Conservation (phyloP, 2,797 vertebrate species). For the Rhadinocentrus ornatus region DNA sequence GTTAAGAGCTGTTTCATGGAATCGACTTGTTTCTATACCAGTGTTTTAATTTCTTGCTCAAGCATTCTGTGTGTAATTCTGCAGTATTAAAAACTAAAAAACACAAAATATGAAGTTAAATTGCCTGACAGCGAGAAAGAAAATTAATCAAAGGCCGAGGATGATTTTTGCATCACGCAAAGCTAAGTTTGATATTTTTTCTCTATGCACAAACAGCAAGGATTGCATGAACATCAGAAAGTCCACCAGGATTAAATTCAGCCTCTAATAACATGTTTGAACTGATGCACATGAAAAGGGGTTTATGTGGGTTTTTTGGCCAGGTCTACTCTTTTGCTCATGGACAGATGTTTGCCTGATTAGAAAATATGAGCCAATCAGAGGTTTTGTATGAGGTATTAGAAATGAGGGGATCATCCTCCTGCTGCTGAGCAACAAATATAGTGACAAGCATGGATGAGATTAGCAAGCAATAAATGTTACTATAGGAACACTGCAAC, state of each 20-base stretch:
- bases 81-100: conserved; percentile 52
- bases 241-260: conserved; percentile 12
- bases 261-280: not conserved
- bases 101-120: conserved; percentile 31
- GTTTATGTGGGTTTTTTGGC: not conserved
- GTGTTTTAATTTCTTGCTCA: conserved; percentile 61
- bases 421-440: conserved; percentile 25
- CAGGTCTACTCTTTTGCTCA: not conserved
- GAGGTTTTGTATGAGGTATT: conserved; percentile 22
- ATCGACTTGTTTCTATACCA: conserved; percentile 48
- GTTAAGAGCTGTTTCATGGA: conserved; percentile 55
- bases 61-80: conserved; percentile 71
- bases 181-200: not conserved
- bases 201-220: conserved; percentile 11
- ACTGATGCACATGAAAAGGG: not conserved
- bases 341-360: conserved; percentile 3
- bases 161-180: not conserved
- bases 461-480: conserved; percentile 15
- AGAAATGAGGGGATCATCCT: conserved; percentile 29
- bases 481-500: conserved; percentile 18
- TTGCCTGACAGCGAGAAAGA: conserved; percentile 39
- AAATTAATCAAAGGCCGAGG: conserved; percentile 30
- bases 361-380: conserved; percentile 9
- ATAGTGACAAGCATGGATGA: conserved; percentile 23
- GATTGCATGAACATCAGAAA: conserved; percentile 16